Percentiles rank a stretch among this genome's conserved stretches.
phyloP scores from a whole-genome alignment of 2,113 vertebrate genomes.

The Notiomystis cincta region DNA sequence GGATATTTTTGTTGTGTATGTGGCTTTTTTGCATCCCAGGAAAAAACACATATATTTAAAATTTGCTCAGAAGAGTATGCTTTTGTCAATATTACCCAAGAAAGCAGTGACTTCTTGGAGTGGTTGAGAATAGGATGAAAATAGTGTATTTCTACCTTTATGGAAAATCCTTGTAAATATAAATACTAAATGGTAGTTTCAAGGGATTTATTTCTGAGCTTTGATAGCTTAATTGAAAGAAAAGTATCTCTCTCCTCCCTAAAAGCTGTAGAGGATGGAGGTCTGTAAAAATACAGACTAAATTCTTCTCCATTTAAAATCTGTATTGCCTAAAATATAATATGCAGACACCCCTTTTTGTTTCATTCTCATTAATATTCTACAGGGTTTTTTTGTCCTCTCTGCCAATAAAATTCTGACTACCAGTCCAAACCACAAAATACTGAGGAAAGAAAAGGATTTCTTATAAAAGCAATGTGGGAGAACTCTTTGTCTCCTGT shows the following conservation, averaged over 20 bases:
- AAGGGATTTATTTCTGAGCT: neutral
- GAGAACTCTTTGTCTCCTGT: neutral
- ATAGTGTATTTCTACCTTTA: neutral
- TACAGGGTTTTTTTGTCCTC: neutral
- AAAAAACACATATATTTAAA: neutral
- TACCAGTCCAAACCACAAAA: neutral
- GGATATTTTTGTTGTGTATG: neutral
- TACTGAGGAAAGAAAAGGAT: neutral
- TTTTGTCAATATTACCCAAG: neutral
- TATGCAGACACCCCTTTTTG: neutral
- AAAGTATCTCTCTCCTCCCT: neutral
- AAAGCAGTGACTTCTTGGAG: neutral
- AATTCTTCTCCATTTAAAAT: neutral
- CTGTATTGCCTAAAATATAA: neutral
- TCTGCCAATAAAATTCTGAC: neutral
- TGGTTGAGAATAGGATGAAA: neutral
- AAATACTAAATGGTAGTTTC: neutral
- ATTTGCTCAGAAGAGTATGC: neutral
- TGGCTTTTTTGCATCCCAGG: neutral
- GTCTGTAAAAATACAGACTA: neutral
- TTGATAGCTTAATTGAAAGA: neutral
- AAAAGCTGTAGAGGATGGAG: neutral
- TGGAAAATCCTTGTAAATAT: neutral
- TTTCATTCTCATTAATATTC: neutral
- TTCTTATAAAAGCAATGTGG: neutral